Conservation (phyloP, 2,113 vertebrate species). For the Ciconia boyciana region DNA sequence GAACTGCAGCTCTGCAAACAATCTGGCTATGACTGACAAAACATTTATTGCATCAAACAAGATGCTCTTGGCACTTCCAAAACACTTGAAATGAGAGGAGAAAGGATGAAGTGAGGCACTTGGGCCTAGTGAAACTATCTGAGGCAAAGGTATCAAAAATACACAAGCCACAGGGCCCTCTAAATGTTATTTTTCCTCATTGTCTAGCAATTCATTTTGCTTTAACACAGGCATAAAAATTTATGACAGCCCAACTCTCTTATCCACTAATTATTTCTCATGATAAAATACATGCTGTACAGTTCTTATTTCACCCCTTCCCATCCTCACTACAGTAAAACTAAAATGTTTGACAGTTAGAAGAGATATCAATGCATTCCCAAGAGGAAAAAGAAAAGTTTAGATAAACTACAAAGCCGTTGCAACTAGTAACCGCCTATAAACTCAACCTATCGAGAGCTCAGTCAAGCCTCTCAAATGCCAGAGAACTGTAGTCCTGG, state of each 20-base stretch:
- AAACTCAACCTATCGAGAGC: neutral
- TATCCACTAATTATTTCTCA: neutral
- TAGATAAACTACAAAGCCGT: neutral
- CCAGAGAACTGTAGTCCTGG: neutral
- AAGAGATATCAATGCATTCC: neutral
- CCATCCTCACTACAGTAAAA: neutral
- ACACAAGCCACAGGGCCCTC: neutral
- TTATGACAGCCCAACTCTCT: neutral
- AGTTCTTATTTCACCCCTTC: neutral
- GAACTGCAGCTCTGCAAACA: conserved; percentile 17
- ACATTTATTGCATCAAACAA: conserved; percentile 48
- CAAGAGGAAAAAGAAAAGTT: neutral
- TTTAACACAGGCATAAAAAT: neutral
- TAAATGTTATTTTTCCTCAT: neutral
- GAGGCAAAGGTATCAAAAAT: neutral
- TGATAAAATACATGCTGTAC: neutral
- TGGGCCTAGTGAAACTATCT: neutral
- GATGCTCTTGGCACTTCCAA: conserved; percentile 24
- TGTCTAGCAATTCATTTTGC: neutral
- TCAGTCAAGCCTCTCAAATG: neutral
- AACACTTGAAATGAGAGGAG: neutral
- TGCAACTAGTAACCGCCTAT: neutral
- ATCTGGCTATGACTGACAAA: conserved; percentile 38
- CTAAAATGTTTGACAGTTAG: neutral
- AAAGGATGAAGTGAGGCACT: neutral